Percentiles rank a stretch among this genome's conserved stretches.
phyloP scores from a whole-genome alignment of 2,888 invertebrate species.

The Chouioia cunea region DNA sequence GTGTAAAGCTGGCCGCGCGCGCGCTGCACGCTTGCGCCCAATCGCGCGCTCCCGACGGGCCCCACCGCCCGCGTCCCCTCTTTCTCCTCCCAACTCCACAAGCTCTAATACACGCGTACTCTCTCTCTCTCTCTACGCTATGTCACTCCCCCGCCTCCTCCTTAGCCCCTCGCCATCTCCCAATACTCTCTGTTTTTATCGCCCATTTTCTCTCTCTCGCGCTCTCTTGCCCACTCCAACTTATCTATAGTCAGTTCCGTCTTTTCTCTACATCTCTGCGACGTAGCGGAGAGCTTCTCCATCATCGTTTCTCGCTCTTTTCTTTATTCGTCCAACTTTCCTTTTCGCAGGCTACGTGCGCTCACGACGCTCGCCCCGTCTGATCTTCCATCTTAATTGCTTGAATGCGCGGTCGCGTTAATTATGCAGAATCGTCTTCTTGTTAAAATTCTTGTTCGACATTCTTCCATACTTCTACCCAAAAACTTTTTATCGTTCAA shows the following conservation, averaged over 20 bases:
- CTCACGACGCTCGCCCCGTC: conserved; percentile 32
- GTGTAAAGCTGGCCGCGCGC: conserved; percentile 58
- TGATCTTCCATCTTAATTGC: not conserved
- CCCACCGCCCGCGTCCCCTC: conserved; percentile 70
- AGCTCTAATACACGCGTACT: not conserved
- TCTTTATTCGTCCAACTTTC: not conserved
- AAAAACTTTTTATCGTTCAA: too few relatives aligned
- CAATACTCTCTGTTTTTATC: conserved; percentile 22
- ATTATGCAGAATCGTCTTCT: too few relatives aligned
- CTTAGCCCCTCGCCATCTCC: conserved; percentile 2
- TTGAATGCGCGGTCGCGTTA: too few relatives aligned
- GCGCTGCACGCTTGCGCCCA: conserved; percentile 52
- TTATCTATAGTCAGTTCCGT: not conserved
- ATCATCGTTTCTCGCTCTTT: not conserved
- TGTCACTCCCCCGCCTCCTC: not conserved
- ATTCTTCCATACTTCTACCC: too few relatives aligned
- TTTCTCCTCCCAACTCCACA: conserved; percentile 43
- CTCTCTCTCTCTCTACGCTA: not conserved
- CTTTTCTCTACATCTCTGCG: not conserved
- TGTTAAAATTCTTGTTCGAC: too few relatives aligned
- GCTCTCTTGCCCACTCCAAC: conserved; percentile 22
- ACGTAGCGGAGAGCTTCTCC: not conserved
- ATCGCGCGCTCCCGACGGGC: conserved; percentile 70
- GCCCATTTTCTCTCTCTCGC: conserved; percentile 10
- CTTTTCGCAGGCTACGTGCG: conserved; percentile 19